A percentile compares a stretch with the other conserved stretches of the same genome.
Conservation (phyloP, 2,797 vertebrate species). For the Anabacerthia variegaticeps region DNA sequence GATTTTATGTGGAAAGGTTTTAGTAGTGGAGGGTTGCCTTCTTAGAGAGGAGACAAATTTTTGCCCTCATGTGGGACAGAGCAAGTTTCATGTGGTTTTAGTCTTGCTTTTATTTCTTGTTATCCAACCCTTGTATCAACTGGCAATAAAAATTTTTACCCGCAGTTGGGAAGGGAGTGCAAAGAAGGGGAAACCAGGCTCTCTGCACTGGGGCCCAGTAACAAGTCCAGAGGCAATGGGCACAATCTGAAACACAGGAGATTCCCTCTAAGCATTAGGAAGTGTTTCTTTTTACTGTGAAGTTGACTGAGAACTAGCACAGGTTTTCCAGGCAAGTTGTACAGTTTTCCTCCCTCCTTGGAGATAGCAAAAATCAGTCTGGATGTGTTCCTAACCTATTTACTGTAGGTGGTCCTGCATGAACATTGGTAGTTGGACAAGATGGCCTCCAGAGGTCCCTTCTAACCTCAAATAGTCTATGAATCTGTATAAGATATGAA, state of each 20-base stretch:
- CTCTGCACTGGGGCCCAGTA: background rate
- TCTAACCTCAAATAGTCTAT: background rate
- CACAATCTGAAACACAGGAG: accelerated
- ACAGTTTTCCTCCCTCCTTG: background rate
- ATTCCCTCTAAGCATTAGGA: background rate
- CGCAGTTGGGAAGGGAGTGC: accelerated
- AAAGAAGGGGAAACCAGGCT: background rate
- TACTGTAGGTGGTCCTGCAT: background rate
- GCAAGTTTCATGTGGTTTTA: background rate
- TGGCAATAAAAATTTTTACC: accelerated
- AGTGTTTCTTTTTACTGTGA: background rate
- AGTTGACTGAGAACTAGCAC: background rate
- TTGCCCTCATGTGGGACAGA: background rate
- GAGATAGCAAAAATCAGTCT: background rate
- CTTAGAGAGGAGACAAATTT: background rate
- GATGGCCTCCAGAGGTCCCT: background rate
- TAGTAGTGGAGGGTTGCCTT: background rate
- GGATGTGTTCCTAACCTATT: background rate
- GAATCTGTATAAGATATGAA: background rate
- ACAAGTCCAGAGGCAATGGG: accelerated
- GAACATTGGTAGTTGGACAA: background rate
- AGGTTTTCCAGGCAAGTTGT: background rate
- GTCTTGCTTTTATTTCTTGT: background rate
- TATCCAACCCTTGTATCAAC: background rate
- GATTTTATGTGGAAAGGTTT: background rate